Base-by-base conservation (phyloP, 2,113 vertebrate genomes). In the Indri indri region DNA sequence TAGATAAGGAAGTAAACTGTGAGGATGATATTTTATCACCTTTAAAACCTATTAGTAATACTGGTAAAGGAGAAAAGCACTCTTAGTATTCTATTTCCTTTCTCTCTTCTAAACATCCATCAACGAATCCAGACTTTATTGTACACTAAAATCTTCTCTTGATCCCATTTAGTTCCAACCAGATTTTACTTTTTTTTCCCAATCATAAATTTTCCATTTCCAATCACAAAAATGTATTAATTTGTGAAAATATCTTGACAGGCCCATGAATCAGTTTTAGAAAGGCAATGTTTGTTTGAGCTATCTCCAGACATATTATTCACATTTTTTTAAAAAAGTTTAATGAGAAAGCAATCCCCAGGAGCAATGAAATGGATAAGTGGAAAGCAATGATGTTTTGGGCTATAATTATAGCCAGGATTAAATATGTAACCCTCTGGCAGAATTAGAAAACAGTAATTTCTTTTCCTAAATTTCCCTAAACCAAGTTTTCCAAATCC, bases 321-420 rank as follows among this genome's bases (percentile, higher is more conserved):
- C 82, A 34, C 68, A 66, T 68, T 92, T 71, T 85, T 40, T 83
- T 7, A 59, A 88, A 80, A 95, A 70, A 27, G 93, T 91, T 92
- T 91, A 98, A 96, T 94, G 73, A 94, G 92, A 94, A 96, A 94
- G 52, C 77, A 74, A 96, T 97, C 87, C 92, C 91, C 89, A 80
- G 42, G 50, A 86, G 93, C 93, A 97, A 91, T 68, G 73, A 91
- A 80, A 97, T 71, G 88, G 80, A 91, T 98, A 94, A 95, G 95
- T 87, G 93, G 88, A 96, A 96, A 94, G 91, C 91, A 93, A 83
- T 70, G 82, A 80, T 88, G 37, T 73, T 92, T 94, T 13, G 14
- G 57, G 79, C 86, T 80, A 77, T 80, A 95, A 91, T 84, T 91
- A 95, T 18, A 96, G 54, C 73, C 45, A 45, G 68, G 66, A 95